Evolutionary conservation across 2,113 vertebrate species (phyloP), one percentile per base, ranked within the genome.

Genomic region (Pollimyrus isidori): DNA sequence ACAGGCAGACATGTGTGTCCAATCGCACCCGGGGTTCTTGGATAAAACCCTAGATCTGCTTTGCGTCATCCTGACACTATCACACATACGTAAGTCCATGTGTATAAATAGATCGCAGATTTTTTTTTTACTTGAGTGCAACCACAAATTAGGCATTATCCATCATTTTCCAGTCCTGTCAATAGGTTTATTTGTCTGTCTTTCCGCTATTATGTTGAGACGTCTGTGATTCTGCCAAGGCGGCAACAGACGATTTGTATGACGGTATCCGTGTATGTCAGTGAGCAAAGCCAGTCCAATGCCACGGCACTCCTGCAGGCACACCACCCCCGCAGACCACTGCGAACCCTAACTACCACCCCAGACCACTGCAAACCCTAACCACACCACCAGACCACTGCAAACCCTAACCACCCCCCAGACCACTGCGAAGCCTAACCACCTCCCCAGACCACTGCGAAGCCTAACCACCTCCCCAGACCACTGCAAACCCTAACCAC

Each of bases 201-300:
- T 17, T 53, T 26, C 19, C 0, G 23, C 42, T 30, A n/a, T 39
- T 87, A 62, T 46, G 45, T 30, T 17, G 56, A 48, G 19, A 93
- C 94, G 93, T 93, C 93, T 95, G 91, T 80, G 76, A 88, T 42
- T 26, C 92, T 92, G 92, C 93, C 93, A 93, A 26, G 42, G 15
- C 90, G 91, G 91, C 90, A 90, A 92, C 92, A 23, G 89, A 92
- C 69, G 92, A 90, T 91, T 83, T 82, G 30, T 30, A 49, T 19
- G 21, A 10, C 17, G 35, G n/a, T 86, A 9, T 3, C 26, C 11
- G 13, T 62, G 56, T 35, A 23, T 35, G 19, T 84, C 48, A 30
- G 87, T 82, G 88, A 21, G n/a, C 10, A 1, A 11, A 26, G 26
- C 62, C n/a, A 69, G n/a, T 30, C 62, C n/a, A 13, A 69, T 26